Evolutionary conservation across 2,888 invertebrate species (phyloP).

Genomic region (Agrenia bidenticulata): DNA sequence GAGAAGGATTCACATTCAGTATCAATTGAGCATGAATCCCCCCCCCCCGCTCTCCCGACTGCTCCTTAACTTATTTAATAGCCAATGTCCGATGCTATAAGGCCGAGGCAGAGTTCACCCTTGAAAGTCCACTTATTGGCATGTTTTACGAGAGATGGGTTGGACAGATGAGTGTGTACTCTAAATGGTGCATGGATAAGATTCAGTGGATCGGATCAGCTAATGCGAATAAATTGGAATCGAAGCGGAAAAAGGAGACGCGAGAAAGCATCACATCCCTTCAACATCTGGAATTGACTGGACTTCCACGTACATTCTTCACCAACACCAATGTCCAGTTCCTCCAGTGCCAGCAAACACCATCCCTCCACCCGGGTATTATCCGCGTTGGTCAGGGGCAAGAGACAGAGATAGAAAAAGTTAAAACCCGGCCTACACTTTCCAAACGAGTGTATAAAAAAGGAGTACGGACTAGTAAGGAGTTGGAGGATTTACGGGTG

Average conservation of each 20-base stretch:
- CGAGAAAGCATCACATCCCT: conserved; percentile 12
- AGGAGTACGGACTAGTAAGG: too few species aligned
- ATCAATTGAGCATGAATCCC: conserved; percentile 28
- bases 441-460: neutral
- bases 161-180: too few species aligned
- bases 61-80: neutral
- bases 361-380: too few species aligned
- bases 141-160: too few species aligned
- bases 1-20: conserved; percentile 22
- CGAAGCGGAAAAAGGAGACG: conserved; percentile 13
- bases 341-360: too few species aligned
- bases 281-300: conserved; percentile 26
- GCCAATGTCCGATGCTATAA: too few species aligned
- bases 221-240: conserved; percentile 17
- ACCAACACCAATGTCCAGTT: neutral
- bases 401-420: conserved; percentile 8
- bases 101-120: too few species aligned
- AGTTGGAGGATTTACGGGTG: conserved; percentile 9
- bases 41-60: neutral
- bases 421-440: neutral
- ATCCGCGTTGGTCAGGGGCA: too few species aligned
- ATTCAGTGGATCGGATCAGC: conserved; percentile 1
- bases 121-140: too few species aligned
- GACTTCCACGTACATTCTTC: conserved; percentile 1
- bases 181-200: conserved; percentile 4